A percentile compares a stretch with the other conserved stretches of the same genome.
Conservation (phyloP, 2,113 vertebrate species). For the Nyctibius bracteatus region DNA sequence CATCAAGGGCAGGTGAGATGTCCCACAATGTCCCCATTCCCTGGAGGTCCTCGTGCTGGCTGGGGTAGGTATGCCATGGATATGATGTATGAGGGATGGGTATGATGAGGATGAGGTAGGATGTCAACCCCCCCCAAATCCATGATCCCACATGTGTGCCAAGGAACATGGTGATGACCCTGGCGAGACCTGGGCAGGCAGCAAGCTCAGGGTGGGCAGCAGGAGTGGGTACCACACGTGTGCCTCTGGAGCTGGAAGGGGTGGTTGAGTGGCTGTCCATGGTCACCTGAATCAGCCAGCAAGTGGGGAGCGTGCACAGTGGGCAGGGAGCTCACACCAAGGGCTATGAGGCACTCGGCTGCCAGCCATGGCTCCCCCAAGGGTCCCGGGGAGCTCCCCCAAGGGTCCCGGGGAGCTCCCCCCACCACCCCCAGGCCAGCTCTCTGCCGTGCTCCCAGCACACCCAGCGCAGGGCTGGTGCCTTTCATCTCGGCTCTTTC, state of each 20-base stretch:
- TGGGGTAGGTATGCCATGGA: not conserved
- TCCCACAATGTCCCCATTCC: fast-evolving
- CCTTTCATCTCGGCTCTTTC: not conserved
- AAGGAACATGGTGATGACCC: not conserved
- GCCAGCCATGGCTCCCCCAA: fast-evolving
- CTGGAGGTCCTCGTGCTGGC: not conserved
- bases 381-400: fast-evolving
- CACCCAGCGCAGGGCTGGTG: fast-evolving
- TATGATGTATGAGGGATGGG: not conserved
- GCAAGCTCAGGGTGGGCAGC: not conserved
- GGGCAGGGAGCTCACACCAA: fast-evolving
- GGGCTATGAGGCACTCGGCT: fast-evolving
- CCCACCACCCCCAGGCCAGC: not conserved
- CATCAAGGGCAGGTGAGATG: not conserved
- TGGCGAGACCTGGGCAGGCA: fast-evolving
- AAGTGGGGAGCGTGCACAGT: fast-evolving
- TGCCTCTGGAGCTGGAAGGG: not conserved
- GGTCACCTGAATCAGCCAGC: fast-evolving
- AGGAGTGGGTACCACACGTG: fast-evolving
- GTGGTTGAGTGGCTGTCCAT: fast-evolving
- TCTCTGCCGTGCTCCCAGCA: fast-evolving
- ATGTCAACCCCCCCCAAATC: not conserved
- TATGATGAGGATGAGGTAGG: not conserved
- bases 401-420: too few relatives aligned
- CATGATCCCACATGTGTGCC: not conserved